Conservation (phyloP, 1,140 invertebrate genomes). For the Piezodorus guildinii region DNA sequence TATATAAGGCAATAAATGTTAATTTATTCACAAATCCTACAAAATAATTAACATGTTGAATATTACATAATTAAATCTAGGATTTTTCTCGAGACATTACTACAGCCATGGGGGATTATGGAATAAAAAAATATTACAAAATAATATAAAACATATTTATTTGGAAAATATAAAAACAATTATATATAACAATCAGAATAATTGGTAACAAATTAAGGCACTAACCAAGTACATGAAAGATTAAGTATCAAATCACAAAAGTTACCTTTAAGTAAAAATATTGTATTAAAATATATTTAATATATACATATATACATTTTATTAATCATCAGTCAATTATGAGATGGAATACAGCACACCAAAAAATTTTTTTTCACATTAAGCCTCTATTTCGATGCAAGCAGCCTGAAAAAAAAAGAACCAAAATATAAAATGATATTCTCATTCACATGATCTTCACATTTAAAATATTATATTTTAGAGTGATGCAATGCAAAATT, state of each 20-base stretch:
- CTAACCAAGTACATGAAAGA: conserved; percentile 5
- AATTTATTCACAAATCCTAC: too few species aligned
- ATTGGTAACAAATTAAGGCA: background rate
- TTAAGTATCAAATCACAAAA: conserved; percentile 1
- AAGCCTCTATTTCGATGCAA: conserved; percentile 15
- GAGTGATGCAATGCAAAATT: too few species aligned
- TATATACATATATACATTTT: conserved; percentile 3
- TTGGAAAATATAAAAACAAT: too few species aligned
- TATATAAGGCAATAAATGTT: too few species aligned
- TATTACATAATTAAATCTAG: too few species aligned
- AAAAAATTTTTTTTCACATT: background rate
- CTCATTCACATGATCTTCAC: too few species aligned
- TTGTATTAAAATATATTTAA: background rate
- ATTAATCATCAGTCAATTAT: background rate
- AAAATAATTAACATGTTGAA: too few species aligned
- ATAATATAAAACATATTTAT: too few species aligned
- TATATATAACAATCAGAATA: too few species aligned
- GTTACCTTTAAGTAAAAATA: background rate
- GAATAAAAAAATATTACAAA: too few species aligned
- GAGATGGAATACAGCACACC: background rate
- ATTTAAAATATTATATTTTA: background rate
- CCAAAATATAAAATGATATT: background rate
- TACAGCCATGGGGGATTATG: too few species aligned
- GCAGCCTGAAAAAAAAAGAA: conserved; percentile 18
- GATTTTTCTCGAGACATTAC: too few species aligned